Conservation (phyloP, 2,888 invertebrate species). For the Itoplectis maculator region DNA sequence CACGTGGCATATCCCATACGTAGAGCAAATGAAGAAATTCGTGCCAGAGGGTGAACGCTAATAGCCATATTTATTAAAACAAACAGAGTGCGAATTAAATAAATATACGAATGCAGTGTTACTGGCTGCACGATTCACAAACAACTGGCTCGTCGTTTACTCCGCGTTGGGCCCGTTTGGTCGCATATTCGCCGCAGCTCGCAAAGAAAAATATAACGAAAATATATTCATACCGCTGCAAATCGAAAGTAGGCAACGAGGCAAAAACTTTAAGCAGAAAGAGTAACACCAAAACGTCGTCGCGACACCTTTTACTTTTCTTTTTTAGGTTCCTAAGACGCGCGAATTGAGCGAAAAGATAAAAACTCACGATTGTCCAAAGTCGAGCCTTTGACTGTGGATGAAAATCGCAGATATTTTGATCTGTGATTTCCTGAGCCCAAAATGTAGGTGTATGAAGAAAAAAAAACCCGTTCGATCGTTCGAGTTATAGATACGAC, state of each 20-base stretch:
- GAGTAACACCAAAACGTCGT: background rate
- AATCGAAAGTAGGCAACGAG: constrained; percentile 26
- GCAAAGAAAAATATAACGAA: constrained; percentile 48
- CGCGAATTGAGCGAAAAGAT: background rate
- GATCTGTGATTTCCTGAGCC: background rate
- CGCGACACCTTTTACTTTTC: too few relatives aligned
- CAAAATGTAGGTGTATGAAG: background rate
- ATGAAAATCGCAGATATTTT: background rate
- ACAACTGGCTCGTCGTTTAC: background rate
- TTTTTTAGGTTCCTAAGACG: background rate
- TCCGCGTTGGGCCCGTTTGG: background rate
- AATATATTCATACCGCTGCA: background rate
- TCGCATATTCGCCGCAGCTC: constrained; percentile 7
- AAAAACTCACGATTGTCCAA: constrained; percentile 41
- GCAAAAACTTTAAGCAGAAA: constrained; percentile 20
- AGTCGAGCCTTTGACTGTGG: constrained; percentile 31
- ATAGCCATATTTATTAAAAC: background rate
- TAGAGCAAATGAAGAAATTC: background rate
- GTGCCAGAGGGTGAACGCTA: background rate
- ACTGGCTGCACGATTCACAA: background rate
- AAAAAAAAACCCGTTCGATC: background rate
- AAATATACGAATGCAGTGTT: constrained; percentile 12
- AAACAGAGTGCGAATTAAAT: constrained; percentile 2
- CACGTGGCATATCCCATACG: background rate
- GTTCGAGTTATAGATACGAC: constrained; percentile 23